phyloP scores from a whole-genome alignment of 2,797 vertebrate species.

The Novumbra hubbsi region DNA sequence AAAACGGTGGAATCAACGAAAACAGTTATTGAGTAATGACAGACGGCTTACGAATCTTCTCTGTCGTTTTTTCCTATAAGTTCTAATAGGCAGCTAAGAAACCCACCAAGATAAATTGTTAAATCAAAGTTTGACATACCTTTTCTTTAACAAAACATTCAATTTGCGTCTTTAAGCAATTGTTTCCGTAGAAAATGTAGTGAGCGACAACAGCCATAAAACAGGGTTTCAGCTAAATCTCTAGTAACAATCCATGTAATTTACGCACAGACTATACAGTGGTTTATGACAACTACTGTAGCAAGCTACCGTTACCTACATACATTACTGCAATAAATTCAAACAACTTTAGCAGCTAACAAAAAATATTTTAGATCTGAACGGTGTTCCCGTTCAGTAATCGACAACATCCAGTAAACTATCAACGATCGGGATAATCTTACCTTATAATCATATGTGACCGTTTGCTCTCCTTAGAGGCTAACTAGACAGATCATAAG shows the following conservation, averaged over 20 bases:
- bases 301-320: not conserved
- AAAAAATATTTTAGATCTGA: not conserved
- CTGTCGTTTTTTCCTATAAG: too few relatives aligned
- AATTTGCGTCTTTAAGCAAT: not conserved
- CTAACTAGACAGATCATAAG: slow-evolving; percentile 33
- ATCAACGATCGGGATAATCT: not conserved
- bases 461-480: not conserved
- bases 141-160: not conserved
- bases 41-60: too few relatives aligned
- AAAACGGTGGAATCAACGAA: too few relatives aligned
- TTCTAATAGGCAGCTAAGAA: too few relatives aligned
- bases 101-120: not conserved
- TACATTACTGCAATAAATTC: not conserved
- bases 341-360: not conserved
- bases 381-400: not conserved
- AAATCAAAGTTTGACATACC: not conserved
- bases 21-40: too few relatives aligned
- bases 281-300: not conserved
- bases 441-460: slow-evolving; percentile 51
- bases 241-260: not conserved
- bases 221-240: not conserved
- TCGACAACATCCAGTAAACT: not conserved
- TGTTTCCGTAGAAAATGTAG: slow-evolving; percentile 1
- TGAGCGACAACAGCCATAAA: not conserved
- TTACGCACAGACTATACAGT: too few relatives aligned